Evolutionary conservation across 1,140 invertebrate species (phyloP).

Genomic region (Cataglyphis hispanica): DNA sequence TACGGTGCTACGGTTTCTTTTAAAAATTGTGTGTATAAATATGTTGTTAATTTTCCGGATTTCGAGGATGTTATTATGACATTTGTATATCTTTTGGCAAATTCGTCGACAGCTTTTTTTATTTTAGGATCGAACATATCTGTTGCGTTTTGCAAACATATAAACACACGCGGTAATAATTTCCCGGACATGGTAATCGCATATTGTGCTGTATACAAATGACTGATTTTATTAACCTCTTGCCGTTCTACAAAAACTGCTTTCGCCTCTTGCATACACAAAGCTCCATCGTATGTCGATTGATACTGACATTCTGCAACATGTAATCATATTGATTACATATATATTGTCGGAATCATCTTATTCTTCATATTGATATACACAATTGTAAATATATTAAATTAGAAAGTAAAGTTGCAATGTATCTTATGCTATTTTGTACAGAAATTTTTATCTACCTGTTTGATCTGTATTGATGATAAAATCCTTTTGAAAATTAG

Average conservation of each 20-base stretch:
- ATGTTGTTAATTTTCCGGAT: slow-evolving; percentile 21
- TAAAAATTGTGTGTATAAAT: slow-evolving; percentile 57
- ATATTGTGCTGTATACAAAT: slow-evolving; percentile 65
- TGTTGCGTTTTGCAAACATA: slow-evolving; percentile 60
- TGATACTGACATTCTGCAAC: slow-evolving; percentile 31
- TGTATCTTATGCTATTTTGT: background rate
- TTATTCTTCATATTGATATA: background rate
- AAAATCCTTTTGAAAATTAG: slow-evolving; percentile 32
- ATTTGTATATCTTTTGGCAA: slow-evolving; percentile 28
- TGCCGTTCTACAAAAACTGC: background rate
- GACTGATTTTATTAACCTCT: slow-evolving; percentile 22
- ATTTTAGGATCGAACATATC: slow-evolving; percentile 60
- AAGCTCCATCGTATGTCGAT: background rate
- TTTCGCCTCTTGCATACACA: background rate
- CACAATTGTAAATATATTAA: background rate
- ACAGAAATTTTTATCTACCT: slow-evolving; percentile 5
- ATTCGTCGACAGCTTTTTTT: slow-evolving; percentile 43
- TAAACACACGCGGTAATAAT: slow-evolving; percentile 60
- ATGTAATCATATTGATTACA: background rate
- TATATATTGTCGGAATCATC: no score
- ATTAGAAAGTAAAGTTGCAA: background rate
- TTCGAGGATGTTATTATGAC: slow-evolving; percentile 49
- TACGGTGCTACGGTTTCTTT: slow-evolving; percentile 52
- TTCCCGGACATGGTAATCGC: slow-evolving; percentile 46
- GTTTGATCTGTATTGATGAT: slow-evolving; percentile 43